phyloP scores from a whole-genome alignment of 2,888 invertebrate species.

The Tryphoninae sp. region DNA sequence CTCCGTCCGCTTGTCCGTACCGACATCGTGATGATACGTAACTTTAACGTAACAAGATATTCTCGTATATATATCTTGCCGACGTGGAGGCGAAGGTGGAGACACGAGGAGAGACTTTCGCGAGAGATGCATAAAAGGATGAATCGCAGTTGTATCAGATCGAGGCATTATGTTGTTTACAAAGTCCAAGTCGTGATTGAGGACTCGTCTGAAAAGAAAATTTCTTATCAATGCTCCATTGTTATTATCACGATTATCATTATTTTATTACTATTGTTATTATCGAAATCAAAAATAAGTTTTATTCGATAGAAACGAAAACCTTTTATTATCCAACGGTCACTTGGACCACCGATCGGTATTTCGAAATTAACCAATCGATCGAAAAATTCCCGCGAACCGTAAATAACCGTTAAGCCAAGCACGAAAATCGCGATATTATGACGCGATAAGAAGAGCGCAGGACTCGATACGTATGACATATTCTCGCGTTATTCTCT shows the following conservation, averaged over 20 bases:
- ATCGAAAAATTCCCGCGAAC: constrained; percentile 13
- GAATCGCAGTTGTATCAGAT: constrained; percentile 48
- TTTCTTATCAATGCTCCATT: constrained; percentile 7
- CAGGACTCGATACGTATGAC: constrained; percentile 16
- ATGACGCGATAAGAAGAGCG: constrained; percentile 38
- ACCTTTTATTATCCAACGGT: constrained; percentile 3
- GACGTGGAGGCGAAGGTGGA: constrained; percentile 19
- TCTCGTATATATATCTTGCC: constrained; percentile 31
- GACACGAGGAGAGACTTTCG: constrained; percentile 50
- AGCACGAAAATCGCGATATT: constrained; percentile 28
- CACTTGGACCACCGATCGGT: constrained; percentile 40
- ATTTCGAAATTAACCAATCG: constrained; percentile 52
- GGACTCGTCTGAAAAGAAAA: constrained; percentile 4
- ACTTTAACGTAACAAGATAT: constrained; percentile 54
- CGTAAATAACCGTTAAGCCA: constrained; percentile 18
- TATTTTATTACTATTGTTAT: too few relatives aligned
- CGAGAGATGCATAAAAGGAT: constrained; percentile 56
- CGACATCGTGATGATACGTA: constrained; percentile 45
- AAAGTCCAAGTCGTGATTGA: constrained; percentile 20
- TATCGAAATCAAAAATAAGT: too few relatives aligned
- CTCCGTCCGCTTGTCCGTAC: background rate
- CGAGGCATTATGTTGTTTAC: constrained; percentile 8
- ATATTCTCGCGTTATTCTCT: constrained; percentile 34
- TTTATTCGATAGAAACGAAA: too few relatives aligned
- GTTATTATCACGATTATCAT: background rate